phyloP scores from a whole-genome alignment of 2,113 vertebrate genomes.

The Ibidorhyncha struthersii region DNA sequence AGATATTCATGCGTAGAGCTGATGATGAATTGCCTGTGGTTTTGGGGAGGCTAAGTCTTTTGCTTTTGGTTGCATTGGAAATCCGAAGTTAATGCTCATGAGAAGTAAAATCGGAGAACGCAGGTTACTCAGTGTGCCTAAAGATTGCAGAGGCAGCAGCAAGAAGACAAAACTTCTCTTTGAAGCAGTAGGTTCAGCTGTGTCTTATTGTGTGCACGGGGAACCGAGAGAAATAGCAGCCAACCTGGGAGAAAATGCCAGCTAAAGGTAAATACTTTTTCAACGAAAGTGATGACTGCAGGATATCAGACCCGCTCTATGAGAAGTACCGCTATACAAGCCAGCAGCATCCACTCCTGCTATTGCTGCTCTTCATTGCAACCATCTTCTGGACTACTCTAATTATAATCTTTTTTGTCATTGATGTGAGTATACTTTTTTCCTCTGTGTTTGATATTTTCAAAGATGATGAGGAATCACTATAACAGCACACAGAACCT shows the following conservation, averaged over 20 bases:
- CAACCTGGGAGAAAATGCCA: constrained; percentile 82
- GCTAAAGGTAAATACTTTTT: constrained; percentile 94
- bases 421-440: constrained; percentile 78
- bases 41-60: constrained; percentile 16
- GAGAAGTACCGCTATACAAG: constrained; percentile 91
- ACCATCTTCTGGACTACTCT: constrained; percentile 78
- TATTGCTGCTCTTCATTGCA: constrained; percentile 86
- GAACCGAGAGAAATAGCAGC: background rate
- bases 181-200: constrained; percentile 3
- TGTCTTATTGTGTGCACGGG: background rate
- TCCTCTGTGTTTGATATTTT: background rate
- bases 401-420: constrained; percentile 77
- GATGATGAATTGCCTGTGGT: constrained; percentile 26
- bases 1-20: background rate
- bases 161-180: background rate
- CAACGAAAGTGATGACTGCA: constrained; percentile 85
- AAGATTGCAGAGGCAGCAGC: background rate
- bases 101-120: background rate
- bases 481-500: background rate
- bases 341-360: constrained; percentile 89
- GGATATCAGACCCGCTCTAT: constrained; percentile 81
- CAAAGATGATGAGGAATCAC: background rate
- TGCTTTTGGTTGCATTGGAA: background rate
- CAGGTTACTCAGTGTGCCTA: background rate
- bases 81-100: constrained; percentile 35